These are phyloP conservation scores for Hirudinaria manillensis DNA, from an alignment of 2,888 invertebrate genomes.

Conservation along the genomic window DNA sequence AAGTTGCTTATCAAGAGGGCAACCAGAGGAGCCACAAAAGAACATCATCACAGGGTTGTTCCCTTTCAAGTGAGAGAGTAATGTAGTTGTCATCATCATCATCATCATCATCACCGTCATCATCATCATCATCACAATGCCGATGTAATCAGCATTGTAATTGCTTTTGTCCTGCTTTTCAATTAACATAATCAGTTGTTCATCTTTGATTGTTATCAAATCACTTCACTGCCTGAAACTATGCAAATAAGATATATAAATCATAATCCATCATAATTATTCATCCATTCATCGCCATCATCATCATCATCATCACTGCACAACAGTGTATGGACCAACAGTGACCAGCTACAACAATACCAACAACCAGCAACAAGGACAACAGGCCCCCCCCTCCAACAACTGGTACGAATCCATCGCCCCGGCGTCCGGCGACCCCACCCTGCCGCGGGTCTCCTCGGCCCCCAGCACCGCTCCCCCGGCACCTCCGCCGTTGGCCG, in stretches of 20 bases:
- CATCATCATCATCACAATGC: neutral
- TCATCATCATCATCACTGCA: neutral
- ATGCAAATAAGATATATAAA: too few relatives aligned
- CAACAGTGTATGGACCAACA: neutral
- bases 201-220: neutral
- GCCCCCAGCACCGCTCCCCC: slow-evolving; percentile 32
- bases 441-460: slow-evolving; percentile 25
- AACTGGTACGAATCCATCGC: slow-evolving; percentile 31
- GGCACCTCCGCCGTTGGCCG: slow-evolving; percentile 36
- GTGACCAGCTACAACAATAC: neutral
- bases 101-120: neutral
- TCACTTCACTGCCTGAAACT: too few relatives aligned
- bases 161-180: neutral
- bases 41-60: slow-evolving; percentile 29
- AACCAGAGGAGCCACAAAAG: slow-evolving; percentile 25
- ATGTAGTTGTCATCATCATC: neutral
- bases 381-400: neutral
- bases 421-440: slow-evolving; percentile 12
- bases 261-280: too few relatives aligned
- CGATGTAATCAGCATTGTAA: too few relatives aligned
- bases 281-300: neutral
- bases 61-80: slow-evolving; percentile 1
- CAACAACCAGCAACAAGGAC: slow-evolving; percentile 13
- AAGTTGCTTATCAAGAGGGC: neutral
- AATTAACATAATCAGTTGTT: neutral